Evolutionary conservation across 2,113 vertebrate genomes (phyloP).

Genomic region (Alouatta palliata): DNA sequence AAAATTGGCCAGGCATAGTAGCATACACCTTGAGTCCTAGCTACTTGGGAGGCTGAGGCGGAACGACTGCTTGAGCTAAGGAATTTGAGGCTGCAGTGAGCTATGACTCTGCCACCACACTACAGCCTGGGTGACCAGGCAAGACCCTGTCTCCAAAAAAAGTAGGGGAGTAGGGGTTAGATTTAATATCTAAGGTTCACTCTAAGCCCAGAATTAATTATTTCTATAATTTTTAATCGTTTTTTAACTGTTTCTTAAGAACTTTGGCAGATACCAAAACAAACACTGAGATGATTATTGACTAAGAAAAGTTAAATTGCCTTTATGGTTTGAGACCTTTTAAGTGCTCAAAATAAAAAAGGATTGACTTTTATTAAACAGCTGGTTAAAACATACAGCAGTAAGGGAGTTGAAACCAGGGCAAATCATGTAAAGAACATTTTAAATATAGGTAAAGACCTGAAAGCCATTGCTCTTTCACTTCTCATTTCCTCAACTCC

Average conservation of each 20-base stretch:
- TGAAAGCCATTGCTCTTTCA: neutral
- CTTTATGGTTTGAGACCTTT: neutral
- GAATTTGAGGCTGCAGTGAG: too few relatives aligned
- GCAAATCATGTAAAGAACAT: neutral
- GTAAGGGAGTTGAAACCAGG: neutral
- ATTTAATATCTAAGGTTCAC: neutral
- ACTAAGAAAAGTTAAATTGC: neutral
- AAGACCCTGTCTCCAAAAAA: too few relatives aligned
- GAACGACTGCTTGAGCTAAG: too few relatives aligned
- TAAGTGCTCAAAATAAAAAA: neutral
- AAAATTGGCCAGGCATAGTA: too few relatives aligned
- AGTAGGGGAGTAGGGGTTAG: rapidly evolving
- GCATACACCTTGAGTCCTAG: too few relatives aligned
- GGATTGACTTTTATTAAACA: neutral
- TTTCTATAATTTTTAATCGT: neutral
- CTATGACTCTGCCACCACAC: too few relatives aligned
- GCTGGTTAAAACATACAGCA: neutral
- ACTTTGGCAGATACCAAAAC: neutral
- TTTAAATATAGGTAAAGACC: neutral
- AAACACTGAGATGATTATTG: neutral
- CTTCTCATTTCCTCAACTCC: neutral
- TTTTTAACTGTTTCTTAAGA: neutral
- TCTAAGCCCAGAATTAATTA: neutral
- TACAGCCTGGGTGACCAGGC: too few relatives aligned
- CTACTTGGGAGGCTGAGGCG: too few relatives aligned